Conservation (phyloP, 2,797 vertebrate genomes). For the Sebastes reedi region DNA sequence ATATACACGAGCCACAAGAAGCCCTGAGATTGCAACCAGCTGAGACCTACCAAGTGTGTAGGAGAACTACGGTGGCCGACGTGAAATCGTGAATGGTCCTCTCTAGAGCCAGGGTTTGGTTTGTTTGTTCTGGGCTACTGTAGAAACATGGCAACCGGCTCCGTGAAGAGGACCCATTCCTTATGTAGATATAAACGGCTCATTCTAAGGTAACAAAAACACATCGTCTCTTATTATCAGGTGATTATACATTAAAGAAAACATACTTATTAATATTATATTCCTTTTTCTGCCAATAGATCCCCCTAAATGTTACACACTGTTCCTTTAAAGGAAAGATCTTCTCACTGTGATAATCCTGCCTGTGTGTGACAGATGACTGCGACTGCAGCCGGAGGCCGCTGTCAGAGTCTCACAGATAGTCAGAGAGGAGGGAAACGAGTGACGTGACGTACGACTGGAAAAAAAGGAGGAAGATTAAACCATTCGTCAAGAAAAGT, state of each 20-base stretch:
- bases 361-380: constrained; percentile 62
- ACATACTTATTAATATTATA: no score
- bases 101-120: no score
- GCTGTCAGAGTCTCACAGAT: constrained; percentile 40
- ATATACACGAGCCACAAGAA: background rate
- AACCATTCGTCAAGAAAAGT: constrained; percentile 24
- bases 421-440: constrained; percentile 24
- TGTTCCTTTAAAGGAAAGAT: background rate
- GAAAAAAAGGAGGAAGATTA: constrained; percentile 13
- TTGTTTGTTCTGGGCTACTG: no score
- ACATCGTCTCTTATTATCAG: accelerated
- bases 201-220: accelerated
- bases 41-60: no score
- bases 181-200: no score
- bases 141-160: no score
- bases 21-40: background rate
- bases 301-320: no score
- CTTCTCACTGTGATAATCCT: constrained; percentile 38
- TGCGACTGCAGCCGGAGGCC: constrained; percentile 59
- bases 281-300: no score
- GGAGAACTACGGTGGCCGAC: no score
- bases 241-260: no score
- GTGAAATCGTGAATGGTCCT: no score
- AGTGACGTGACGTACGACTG: constrained; percentile 42
- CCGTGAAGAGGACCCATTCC: no score